These are phyloP conservation scores for Himantopus leucocephalus DNA, from an alignment of 2,113 vertebrate species.

Conservation along the genomic window DNA sequence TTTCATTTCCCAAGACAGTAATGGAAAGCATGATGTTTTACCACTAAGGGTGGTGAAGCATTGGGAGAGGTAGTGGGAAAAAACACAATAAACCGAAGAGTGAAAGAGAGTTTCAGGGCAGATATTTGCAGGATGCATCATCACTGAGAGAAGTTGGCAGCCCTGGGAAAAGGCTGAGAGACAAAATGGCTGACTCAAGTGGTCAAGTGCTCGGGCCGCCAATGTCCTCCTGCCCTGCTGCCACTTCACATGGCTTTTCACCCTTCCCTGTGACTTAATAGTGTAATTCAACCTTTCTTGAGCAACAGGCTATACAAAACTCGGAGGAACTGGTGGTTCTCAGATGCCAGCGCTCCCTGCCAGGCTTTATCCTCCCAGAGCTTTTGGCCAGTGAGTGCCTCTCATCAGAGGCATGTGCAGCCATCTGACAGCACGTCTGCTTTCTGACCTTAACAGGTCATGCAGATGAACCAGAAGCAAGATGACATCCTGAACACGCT, in stretches of 20 bases:
- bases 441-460: conserved; percentile 54
- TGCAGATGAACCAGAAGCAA: conserved; percentile 71
- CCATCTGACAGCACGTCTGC: neutral
- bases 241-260: neutral
- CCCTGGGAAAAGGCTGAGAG: conserved; percentile 3
- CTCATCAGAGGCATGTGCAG: neutral
- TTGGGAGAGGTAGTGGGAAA: conserved; percentile 28
- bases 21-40: conserved; percentile 46
- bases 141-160: neutral
- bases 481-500: conserved; percentile 57
- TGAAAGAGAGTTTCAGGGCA: conserved; percentile 13
- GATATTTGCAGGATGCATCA: conserved; percentile 40
- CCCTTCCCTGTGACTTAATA: neutral
- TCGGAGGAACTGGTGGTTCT: neutral
- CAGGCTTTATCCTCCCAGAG: neutral
- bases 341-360: neutral
- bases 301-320: neutral
- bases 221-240: neutral
- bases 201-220: neutral
- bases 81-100: neutral
- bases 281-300: neutral
- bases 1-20: neutral
- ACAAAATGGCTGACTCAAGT: neutral
- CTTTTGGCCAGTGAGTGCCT: neutral
- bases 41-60: neutral